Evolutionary conservation across 2,888 invertebrate genomes (phyloP).

Genomic region (Parnassius orleans): DNA sequence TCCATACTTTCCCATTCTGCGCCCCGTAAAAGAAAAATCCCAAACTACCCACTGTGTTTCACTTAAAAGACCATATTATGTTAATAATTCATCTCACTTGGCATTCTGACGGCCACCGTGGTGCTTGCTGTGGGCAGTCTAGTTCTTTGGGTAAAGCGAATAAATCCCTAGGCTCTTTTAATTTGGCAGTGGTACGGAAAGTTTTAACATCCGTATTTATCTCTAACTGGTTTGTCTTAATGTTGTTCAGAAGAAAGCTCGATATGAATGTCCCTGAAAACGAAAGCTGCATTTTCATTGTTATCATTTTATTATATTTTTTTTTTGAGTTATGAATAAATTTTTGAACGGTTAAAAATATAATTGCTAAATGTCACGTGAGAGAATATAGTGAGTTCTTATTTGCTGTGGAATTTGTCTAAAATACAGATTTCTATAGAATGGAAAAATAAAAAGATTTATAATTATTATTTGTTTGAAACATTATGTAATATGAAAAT

Average conservation of each 20-base stretch:
- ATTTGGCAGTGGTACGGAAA: constrained; percentile 82
- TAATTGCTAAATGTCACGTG: not conserved
- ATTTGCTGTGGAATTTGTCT: no score
- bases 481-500: no score
- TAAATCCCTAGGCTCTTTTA: constrained; percentile 86
- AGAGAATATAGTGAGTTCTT: not conserved
- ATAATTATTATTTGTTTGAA: no score
- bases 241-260: constrained; percentile 81
- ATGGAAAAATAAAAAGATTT: no score
- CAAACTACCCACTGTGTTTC: no score
- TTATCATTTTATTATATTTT: not conserved
- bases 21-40: no score
- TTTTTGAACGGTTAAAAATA: no score
- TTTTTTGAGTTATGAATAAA: no score
- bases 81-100: constrained; percentile 80
- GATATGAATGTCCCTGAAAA: constrained; percentile 80
- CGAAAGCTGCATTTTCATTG: not conserved
- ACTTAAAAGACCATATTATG: not conserved
- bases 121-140: constrained; percentile 88
- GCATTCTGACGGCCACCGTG: constrained; percentile 94
- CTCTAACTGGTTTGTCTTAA: constrained; percentile 86
- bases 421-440: no score
- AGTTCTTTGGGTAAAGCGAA: constrained; percentile 86
- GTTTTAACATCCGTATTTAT: constrained; percentile 85
- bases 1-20: no score